These are phyloP conservation scores for Atta cephalotes DNA, from an alignment of 1,140 invertebrate species.

Conservation along the genomic window DNA sequence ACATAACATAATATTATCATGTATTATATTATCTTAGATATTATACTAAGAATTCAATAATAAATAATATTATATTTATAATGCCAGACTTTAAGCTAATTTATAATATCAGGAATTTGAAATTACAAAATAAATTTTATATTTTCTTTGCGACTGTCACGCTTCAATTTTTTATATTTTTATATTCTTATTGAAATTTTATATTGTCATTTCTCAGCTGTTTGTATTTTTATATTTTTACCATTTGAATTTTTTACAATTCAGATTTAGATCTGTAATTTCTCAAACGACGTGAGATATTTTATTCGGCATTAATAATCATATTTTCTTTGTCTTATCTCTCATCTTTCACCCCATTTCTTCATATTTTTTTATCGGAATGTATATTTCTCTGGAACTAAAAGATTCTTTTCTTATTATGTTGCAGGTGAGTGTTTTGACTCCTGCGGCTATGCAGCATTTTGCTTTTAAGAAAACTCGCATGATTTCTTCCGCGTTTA, in stretches of 20 bases:
- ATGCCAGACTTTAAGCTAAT: not conserved
- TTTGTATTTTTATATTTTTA: not conserved
- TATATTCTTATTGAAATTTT: not conserved
- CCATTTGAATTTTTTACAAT: not conserved
- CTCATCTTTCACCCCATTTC: not conserved
- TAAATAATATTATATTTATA: not conserved
- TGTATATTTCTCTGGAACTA: constrained; percentile 27
- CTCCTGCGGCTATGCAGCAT: constrained; percentile 39
- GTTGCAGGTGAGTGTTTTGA: constrained; percentile 53
- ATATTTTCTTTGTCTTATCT: not conserved
- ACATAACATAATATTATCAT: not conserved
- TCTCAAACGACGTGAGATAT: not conserved
- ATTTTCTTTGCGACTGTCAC: not conserved
- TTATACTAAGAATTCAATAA: not conserved
- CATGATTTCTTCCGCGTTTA: constrained; percentile 35
- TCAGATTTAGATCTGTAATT: not conserved
- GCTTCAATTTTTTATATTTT: not conserved
- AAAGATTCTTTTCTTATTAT: constrained; percentile 30
- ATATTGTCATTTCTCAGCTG: not conserved
- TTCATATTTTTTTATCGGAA: not conserved
- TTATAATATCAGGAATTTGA: not conserved
- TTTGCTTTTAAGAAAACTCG: constrained; percentile 43
- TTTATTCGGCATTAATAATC: not conserved
- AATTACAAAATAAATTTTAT: not conserved
- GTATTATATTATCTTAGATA: not conserved